A percentile compares a stretch with the other conserved stretches of the same genome.
Conservation (phyloP, 2,113 vertebrate species). For the Zapus hudsonius region DNA sequence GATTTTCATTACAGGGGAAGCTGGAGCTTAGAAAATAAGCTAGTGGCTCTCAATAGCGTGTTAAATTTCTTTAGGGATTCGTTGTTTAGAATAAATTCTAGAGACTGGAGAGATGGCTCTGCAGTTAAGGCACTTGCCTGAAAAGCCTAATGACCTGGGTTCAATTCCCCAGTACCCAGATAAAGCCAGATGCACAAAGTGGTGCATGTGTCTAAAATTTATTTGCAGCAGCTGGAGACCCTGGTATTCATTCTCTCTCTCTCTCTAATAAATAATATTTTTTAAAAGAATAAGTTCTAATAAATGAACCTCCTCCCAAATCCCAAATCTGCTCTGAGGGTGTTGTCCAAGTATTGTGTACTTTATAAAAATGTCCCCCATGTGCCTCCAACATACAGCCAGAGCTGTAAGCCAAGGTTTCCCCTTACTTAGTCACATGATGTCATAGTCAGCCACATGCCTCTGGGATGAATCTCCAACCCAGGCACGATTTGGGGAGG, state of each 20-base stretch:
- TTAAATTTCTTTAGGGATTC: constrained; percentile 6
- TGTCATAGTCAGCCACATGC: too few relatives aligned
- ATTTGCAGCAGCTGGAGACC: too few relatives aligned
- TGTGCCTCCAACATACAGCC: not conserved
- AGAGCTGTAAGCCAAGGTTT: not conserved
- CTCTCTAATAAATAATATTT: too few relatives aligned
- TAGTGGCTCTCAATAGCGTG: not conserved
- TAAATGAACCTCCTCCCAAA: not conserved
- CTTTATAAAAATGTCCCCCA: not conserved
- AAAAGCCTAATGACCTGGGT: too few relatives aligned
- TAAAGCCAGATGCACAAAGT: too few relatives aligned
- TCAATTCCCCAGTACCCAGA: too few relatives aligned
- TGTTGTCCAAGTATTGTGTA: not conserved
- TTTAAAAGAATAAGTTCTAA: not conserved
- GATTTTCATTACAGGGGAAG: not conserved
- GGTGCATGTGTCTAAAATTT: too few relatives aligned
- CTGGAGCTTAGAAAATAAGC: constrained; percentile 4
- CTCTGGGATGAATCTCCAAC: too few relatives aligned
- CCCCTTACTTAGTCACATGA: not conserved
- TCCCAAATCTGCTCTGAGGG: not conserved
- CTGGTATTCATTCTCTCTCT: too few relatives aligned
- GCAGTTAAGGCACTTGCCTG: too few relatives aligned
- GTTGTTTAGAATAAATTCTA: not conserved
- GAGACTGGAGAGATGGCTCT: too few relatives aligned
- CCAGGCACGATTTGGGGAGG: too few relatives aligned